Conservation (phyloP, 30 jellyfish, hydroid and myxozoan genomes). For the Hydractinia echinata region DNA sequence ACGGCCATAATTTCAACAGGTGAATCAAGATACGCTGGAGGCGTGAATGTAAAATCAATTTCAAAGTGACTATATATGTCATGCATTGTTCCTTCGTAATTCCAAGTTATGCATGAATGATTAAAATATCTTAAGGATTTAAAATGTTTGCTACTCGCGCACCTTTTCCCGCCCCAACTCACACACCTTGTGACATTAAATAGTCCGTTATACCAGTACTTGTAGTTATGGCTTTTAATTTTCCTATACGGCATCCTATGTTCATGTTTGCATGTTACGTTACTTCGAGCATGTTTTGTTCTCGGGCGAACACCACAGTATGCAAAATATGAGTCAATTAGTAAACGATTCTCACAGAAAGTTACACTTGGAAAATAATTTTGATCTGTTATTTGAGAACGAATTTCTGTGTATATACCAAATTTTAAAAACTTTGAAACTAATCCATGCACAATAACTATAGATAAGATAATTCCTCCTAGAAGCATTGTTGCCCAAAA, state of each 20-base stretch:
- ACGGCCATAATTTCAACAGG: constrained; percentile 5
- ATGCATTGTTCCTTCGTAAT: constrained; percentile 3
- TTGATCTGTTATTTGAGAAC: constrained; percentile 16
- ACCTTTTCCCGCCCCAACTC: constrained; percentile 10
- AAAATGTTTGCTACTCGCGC: background rate
- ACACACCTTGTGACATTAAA: background rate
- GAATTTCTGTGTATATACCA: constrained; percentile 22
- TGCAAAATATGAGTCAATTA: constrained; percentile 6
- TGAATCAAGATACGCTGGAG: background rate
- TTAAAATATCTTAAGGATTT: background rate
- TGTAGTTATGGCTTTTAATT: background rate
- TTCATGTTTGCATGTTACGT: background rate
- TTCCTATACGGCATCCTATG: background rate
- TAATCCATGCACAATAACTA: background rate
- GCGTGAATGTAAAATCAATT: background rate
- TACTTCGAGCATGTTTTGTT: background rate
- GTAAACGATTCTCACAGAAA: constrained; percentile 11
- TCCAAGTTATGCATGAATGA: constrained; percentile 22
- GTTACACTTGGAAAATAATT: constrained; percentile 25
- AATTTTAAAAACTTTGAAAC: background rate
- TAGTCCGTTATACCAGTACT: constrained; percentile 7
- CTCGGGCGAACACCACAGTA: constrained; percentile 26
- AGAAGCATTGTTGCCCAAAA: background rate
- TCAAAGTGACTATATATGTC: constrained; percentile 13
- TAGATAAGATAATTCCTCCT: constrained; percentile 6